phyloP scores from a whole-genome alignment of 2,888 invertebrate species.

The Reticulitermes lucifugus region DNA sequence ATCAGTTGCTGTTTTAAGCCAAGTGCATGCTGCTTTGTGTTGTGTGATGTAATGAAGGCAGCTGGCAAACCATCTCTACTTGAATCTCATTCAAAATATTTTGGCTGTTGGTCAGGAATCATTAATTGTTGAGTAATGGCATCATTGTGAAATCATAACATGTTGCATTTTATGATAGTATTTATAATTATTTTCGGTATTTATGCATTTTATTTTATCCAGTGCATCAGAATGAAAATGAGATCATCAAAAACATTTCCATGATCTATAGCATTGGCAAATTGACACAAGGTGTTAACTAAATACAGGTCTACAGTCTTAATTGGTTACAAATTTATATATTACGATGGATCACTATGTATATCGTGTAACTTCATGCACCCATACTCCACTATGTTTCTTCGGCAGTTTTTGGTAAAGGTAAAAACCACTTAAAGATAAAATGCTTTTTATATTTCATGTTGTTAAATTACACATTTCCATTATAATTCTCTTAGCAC shows the following conservation, averaged over 20 bases:
- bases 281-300: conserved; percentile 21
- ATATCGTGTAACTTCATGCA: conserved; percentile 32
- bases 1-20: conserved; percentile 11
- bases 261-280: conserved; percentile 48
- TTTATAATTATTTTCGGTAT: background rate
- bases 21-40: background rate
- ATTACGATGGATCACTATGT: conserved; percentile 11
- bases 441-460: conserved; percentile 53
- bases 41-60: conserved; percentile 18
- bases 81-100: conserved; percentile 30
- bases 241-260: conserved; percentile 29
- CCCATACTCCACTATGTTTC: background rate
- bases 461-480: conserved; percentile 54
- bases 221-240: background rate
- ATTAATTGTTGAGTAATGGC: conserved; percentile 7
- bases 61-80: conserved; percentile 39
- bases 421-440: conserved; percentile 24
- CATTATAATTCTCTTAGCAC: conserved; percentile 56
- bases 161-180: background rate
- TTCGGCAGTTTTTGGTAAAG: conserved; percentile 32
- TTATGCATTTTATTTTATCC: background rate
- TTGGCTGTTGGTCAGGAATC: conserved; percentile 26
- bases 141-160: conserved; percentile 12
- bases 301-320: conserved; percentile 45
- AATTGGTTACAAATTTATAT: conserved; percentile 36